Base-by-base conservation (phyloP, 2,797 vertebrate genomes). In the Sebastes hubbsi region DNA sequence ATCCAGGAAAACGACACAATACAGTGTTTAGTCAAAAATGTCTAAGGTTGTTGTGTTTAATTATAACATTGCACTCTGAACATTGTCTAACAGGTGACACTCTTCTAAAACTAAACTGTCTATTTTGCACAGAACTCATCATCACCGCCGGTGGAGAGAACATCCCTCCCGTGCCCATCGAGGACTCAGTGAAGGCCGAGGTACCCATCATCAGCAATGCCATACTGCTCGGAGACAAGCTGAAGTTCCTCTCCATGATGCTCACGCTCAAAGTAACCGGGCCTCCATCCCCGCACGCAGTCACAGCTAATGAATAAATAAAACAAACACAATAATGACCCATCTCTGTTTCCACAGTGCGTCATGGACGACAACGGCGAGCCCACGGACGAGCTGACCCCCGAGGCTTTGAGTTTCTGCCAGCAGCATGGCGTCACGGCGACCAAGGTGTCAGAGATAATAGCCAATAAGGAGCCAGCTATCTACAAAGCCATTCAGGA, bases 61-160 rank as follows among this genome's bases (percentile, higher is more conserved):
- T 32, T 20, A 24, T 29, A 25, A 42, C 36, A 25, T 25, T 65
- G 14, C 36, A 25, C 34, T 64, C 62, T 27, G 9, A 52, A 52
- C 10, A 8, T 1, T 30, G 36, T 24, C 36, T 18, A 56, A 42
- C 29, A 55, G 6, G 24, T 59, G 11, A 46, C 0, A 3, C 2
- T 4, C 4, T 29, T 55, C 10, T 63, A 8, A 36, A 38, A 36
- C 13, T 25, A 24, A 54, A 25, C 14, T 29, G 6, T 71, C 10
- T 54, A n/a, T 67, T 77, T 55, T 71, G 10, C 27, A 46, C 85
- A 97, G 96, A 97, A 75, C 82, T 97, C 65, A 95, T 97, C 81
- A 97, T 97, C 86, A 97, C 96, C 1, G 95, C 96, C 0, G 96
- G 96, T 2, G 96, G 95, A 14, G 96, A 97, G 88, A 97, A 97